Conservation (phyloP, 1,140 invertebrate genomes). For the Meloidogyne chitwoodi region DNA sequence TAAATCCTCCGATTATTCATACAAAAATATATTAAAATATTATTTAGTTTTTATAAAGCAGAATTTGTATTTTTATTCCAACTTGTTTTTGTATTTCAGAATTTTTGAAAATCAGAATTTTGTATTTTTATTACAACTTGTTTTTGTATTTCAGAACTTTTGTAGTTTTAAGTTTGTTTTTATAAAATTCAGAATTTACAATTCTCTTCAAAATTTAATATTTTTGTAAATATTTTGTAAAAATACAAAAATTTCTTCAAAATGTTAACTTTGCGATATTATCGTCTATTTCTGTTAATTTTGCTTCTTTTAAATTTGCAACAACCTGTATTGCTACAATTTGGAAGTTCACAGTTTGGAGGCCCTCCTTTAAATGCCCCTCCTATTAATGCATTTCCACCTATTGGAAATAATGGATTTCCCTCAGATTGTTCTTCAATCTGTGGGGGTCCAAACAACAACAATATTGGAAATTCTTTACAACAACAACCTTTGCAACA, state of each 20-base stretch:
- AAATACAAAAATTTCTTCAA: background rate
- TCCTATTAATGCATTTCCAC: background rate
- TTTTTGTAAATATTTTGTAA: background rate
- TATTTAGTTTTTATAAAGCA: background rate
- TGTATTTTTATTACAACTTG: too few species aligned
- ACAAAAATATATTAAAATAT: background rate
- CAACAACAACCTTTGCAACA: conserved; percentile 17
- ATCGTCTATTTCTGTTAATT: background rate
- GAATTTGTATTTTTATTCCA: background rate
- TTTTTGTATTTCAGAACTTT: too few species aligned
- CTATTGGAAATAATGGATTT: background rate
- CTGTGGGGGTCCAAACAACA: background rate
- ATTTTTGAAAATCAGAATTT: background rate
- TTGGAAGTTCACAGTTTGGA: background rate
- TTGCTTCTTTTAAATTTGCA: background rate
- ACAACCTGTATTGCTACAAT: background rate
- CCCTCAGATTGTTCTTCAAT: background rate
- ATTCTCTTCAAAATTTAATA: too few species aligned
- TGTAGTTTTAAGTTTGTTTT: too few species aligned
- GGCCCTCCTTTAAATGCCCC: background rate
- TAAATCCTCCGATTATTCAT: background rate
- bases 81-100: background rate
- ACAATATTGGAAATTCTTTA: background rate
- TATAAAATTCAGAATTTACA: too few species aligned
- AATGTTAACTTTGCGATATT: background rate